phyloP scores from a whole-genome alignment of 1,140 invertebrate species.

The Druon quercuslanigerum region DNA sequence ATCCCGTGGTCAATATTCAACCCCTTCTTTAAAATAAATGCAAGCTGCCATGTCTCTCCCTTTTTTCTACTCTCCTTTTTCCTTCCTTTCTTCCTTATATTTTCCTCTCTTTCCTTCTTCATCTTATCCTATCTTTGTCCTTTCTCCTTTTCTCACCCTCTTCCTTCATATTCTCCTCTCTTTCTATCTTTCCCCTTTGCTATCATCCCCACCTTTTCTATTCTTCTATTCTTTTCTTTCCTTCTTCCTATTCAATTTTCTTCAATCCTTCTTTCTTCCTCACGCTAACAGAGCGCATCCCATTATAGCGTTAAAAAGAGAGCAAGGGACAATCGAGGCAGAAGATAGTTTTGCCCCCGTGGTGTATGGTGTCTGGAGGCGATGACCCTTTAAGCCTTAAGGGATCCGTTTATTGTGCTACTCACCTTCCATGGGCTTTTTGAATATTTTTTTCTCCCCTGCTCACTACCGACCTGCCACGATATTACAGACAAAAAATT shows the following conservation, averaged over 20 bases:
- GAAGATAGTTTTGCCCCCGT: conserved; percentile 7
- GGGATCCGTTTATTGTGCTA: conserved; percentile 13
- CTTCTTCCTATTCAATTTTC: neutral
- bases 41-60: conserved; percentile 19
- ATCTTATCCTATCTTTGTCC: neutral
- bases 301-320: neutral
- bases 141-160: conserved; percentile 21
- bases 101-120: neutral
- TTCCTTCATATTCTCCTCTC: neutral
- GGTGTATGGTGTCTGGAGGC: neutral
- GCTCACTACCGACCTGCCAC: neutral
- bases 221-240: neutral
- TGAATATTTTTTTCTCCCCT: neutral
- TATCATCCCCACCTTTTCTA: neutral
- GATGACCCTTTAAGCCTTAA: neutral
- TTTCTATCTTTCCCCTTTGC: neutral
- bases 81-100: neutral
- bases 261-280: neutral
- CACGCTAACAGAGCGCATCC: neutral
- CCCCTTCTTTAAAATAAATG: conserved; percentile 32
- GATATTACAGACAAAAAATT: neutral
- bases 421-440: neutral
- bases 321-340: neutral
- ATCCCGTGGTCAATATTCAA: conserved; percentile 37
- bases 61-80: neutral